phyloP scores from a whole-genome alignment of 2,888 invertebrate genomes.

The Incurvaria masculella region DNA sequence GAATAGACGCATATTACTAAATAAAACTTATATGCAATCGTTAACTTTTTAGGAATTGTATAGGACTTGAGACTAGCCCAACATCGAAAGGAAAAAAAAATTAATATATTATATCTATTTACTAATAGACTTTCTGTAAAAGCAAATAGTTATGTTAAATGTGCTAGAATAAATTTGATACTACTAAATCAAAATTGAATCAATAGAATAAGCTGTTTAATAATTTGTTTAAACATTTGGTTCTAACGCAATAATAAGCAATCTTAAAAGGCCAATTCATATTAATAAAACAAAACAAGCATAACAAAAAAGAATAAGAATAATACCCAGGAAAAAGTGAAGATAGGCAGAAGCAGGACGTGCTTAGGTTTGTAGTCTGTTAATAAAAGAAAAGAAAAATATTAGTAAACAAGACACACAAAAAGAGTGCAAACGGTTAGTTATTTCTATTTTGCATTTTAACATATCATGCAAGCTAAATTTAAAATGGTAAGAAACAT shows the following conservation, averaged over 20 bases:
- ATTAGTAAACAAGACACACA: conserved; percentile 3
- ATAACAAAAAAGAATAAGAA: conserved; percentile 12
- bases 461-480: no score
- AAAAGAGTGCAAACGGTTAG: no score
- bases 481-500: no score
- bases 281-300: conserved; percentile 7
- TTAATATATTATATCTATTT: conserved; percentile 13
- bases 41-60: not conserved
- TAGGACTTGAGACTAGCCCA: not conserved
- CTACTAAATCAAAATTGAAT: conserved; percentile 10
- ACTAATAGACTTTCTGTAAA: conserved; percentile 8
- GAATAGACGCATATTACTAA: conserved; percentile 14
- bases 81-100: conserved; percentile 10
- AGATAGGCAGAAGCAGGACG: conserved; percentile 31
- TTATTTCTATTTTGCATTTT: no score
- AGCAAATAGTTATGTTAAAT: conserved; percentile 1
- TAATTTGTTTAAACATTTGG: no score
- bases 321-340: conserved; percentile 32
- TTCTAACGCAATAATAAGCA: no score
- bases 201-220: conserved; percentile 2
- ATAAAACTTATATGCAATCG: not conserved
- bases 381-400: conserved; percentile 26
- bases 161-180: not conserved
- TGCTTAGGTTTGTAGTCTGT: conserved; percentile 41
- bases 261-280: no score